Conservation (phyloP, 2,888 invertebrate genomes). For the Oasisia sp. region DNA sequence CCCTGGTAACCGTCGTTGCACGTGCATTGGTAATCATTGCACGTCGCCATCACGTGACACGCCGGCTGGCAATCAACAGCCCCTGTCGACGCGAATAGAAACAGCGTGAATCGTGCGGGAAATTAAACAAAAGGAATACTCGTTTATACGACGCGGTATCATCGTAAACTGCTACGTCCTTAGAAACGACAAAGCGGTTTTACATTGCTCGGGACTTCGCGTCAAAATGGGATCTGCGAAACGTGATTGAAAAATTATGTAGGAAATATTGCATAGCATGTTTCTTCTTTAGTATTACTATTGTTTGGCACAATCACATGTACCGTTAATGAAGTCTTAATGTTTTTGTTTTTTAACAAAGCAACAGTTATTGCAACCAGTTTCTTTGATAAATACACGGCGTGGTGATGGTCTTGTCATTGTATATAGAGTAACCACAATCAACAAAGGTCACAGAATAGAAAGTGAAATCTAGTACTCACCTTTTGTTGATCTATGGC, state of each 20-base stretch:
- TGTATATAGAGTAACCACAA: not conserved
- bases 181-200: too few species aligned
- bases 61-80: not conserved
- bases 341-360: not conserved
- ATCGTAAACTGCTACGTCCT: too few species aligned
- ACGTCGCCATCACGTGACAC: slow-evolving; percentile 21
- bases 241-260: too few species aligned
- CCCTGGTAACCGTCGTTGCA: slow-evolving; percentile 18
- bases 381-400: not conserved
- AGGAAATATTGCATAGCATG: too few species aligned
- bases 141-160: not conserved
- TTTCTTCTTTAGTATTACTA: too few species aligned
- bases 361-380: not conserved
- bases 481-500: not conserved
- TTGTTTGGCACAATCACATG: too few species aligned
- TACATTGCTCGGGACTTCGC: too few species aligned
- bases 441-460: not conserved
- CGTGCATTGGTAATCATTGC: not conserved
- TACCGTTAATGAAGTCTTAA: not conserved
- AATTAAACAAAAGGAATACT: not conserved
- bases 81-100: not conserved
- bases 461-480: not conserved
- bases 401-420: not conserved
- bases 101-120: not conserved
- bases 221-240: too few species aligned